Evolutionary conservation across 2,888 invertebrate genomes (phyloP).

Genomic region (Macrosoma leucophasiata): DNA sequence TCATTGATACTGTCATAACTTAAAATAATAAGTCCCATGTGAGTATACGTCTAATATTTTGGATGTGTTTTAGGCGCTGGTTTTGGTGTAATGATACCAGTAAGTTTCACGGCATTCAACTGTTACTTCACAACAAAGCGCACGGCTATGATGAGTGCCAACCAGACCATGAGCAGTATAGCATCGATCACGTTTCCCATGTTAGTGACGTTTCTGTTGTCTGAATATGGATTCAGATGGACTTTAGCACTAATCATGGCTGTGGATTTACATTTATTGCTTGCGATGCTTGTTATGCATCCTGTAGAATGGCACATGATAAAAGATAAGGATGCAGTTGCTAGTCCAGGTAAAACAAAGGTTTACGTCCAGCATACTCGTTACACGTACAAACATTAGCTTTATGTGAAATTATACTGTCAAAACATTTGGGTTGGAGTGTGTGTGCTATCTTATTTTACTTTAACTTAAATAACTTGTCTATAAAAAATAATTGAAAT

Average conservation of each 20-base stretch:
- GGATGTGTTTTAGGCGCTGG: slow-evolving; percentile 80
- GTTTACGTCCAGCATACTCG: no score
- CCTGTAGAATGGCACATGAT: slow-evolving; percentile 84
- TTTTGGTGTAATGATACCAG: slow-evolving; percentile 83
- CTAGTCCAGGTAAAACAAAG: slow-evolving; percentile 8
- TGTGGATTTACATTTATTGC: slow-evolving; percentile 79
- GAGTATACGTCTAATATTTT: no score
- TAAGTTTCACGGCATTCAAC: slow-evolving; percentile 83
- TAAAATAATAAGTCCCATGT: no score
- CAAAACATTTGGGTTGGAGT: no score
- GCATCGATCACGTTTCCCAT: slow-evolving; percentile 82
- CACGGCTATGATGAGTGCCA: slow-evolving; percentile 83
- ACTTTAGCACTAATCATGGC: slow-evolving; percentile 80
- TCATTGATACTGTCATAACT: no score
- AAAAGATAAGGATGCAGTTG: slow-evolving; percentile 23
- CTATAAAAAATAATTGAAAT: no score
- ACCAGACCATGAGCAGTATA: slow-evolving; percentile 82
- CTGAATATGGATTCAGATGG: slow-evolving; percentile 81
- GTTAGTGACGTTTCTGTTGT: slow-evolving; percentile 76
- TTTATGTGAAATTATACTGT: no score
- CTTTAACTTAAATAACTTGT: no score
- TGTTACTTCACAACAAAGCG: slow-evolving; percentile 82
- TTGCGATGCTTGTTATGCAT: slow-evolving; percentile 83
- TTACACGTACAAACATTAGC: no score
- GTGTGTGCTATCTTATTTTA: no score